These are phyloP conservation scores for Spodoptera frugiperda DNA, from an alignment of 1,140 invertebrate genomes.

Conservation along the genomic window DNA sequence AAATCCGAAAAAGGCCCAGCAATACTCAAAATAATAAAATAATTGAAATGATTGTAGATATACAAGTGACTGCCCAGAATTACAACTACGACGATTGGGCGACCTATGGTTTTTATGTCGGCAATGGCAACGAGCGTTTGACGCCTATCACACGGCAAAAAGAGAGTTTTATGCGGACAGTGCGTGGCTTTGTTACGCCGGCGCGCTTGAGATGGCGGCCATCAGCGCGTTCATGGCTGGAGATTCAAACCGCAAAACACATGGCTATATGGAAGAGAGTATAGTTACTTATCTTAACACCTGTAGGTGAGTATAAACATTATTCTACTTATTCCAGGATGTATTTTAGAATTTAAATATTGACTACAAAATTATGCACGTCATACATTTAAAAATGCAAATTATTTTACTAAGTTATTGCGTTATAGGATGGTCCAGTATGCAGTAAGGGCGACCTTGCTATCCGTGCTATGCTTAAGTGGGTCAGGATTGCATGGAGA, in stretches of 20 bases:
- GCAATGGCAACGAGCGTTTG: constrained; percentile 96
- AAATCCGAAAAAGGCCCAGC: no score
- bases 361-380: no score
- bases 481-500: constrained; percentile 92
- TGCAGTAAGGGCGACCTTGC: constrained; percentile 95
- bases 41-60: constrained; percentile 87
- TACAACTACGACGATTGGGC: constrained; percentile 96
- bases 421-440: constrained; percentile 93
- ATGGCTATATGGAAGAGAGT: constrained; percentile 97
- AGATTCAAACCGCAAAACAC: constrained; percentile 91
- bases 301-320: constrained; percentile 89
- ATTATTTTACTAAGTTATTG: constrained; percentile 12
- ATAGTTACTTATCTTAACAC: constrained; percentile 95
- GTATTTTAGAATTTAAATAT: no score
- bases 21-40: no score
- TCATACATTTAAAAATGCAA: not conserved
- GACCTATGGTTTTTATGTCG: constrained; percentile 99
- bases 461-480: constrained; percentile 95
- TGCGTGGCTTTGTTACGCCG: constrained; percentile 98
- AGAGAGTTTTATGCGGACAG: constrained; percentile 98
- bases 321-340: not conserved
- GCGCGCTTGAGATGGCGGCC: constrained; percentile 98
- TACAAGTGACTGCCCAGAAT: constrained; percentile 95
- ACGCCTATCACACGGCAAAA: constrained; percentile 97
- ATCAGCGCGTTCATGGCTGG: constrained; percentile 96